A percentile compares a stretch with the other conserved stretches of the same genome.
These are phyloP conservation scores for Pristionchus exspectatus DNA, from an alignment of 2,888 invertebrate species.

Conservation along the genomic window DNA sequence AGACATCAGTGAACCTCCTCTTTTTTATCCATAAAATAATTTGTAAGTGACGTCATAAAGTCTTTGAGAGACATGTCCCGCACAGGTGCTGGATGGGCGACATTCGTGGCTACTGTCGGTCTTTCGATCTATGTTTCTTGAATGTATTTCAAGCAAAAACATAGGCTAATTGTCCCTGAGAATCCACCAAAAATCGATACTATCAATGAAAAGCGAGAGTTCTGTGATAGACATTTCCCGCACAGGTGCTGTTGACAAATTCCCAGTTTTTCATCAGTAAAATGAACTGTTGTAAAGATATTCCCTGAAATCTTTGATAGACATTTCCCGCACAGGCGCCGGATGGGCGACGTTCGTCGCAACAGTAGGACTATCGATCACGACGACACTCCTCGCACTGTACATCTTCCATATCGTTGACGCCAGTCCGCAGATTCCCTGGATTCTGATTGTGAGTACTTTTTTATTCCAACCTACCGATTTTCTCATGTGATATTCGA, in stretches of 20 bases:
- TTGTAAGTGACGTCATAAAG: too few relatives aligned
- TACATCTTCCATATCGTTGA: conserved; percentile 92
- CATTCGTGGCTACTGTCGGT: conserved; percentile 85
- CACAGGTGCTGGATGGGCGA: conserved; percentile 84
- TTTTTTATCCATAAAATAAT: too few relatives aligned
- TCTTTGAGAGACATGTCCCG: not conserved
- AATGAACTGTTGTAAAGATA: not conserved
- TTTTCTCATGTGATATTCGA: too few relatives aligned
- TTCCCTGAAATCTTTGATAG: not conserved
- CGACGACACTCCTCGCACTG: conserved; percentile 87
- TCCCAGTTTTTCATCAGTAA: too few relatives aligned
- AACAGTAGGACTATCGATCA: conserved; percentile 91
- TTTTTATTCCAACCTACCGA: too few relatives aligned
- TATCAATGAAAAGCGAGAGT: too few relatives aligned
- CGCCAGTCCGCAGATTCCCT: conserved; percentile 89
- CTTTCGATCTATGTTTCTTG: too few relatives aligned
- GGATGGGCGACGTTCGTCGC: conserved; percentile 82
- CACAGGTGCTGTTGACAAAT: conserved; percentile 83
- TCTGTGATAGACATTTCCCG: not conserved
- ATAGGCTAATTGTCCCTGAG: too few relatives aligned
- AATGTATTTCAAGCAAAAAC: too few relatives aligned
- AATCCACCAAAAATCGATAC: too few relatives aligned
- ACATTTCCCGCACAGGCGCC: conserved; percentile 80
- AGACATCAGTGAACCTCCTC: too few relatives aligned
- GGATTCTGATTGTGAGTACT: conserved; percentile 86